Conservation (phyloP, 2,797 vertebrate species). For the Momotus momota region DNA sequence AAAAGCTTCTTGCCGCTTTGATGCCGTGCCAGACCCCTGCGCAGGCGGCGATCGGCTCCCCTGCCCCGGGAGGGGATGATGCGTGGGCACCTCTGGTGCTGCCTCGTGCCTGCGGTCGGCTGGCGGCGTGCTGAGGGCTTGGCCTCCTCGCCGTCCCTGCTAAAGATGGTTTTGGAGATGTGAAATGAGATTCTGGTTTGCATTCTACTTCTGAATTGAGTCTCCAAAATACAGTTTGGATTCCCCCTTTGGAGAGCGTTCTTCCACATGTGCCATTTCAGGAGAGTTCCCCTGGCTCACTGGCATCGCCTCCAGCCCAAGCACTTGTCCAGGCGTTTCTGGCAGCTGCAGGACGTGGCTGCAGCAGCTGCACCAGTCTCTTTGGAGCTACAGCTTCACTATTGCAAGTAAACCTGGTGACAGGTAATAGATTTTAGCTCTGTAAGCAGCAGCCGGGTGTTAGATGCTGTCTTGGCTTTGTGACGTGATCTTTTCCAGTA, state of each 20-base stretch:
- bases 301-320: background rate
- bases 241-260: background rate
- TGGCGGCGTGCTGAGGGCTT: background rate
- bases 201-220: background rate
- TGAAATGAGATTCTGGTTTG: background rate
- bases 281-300: background rate
- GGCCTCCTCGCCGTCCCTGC: background rate
- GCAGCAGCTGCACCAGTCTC: fast-evolving
- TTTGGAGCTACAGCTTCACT: background rate
- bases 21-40: background rate
- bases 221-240: background rate
- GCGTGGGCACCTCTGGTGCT: background rate
- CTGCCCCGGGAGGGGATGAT: background rate
- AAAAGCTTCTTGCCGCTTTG: background rate
- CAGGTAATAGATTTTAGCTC: background rate
- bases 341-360: background rate
- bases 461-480: background rate
- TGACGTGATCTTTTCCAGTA: background rate
- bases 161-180: background rate
- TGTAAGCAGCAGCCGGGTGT: background rate
- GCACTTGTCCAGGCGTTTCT: background rate
- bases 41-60: background rate
- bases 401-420: background rate
- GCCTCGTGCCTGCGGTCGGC: fast-evolving
- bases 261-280: background rate